Base-by-base conservation (phyloP, 2,888 invertebrate species). In the Auanema freiburgensis region DNA sequence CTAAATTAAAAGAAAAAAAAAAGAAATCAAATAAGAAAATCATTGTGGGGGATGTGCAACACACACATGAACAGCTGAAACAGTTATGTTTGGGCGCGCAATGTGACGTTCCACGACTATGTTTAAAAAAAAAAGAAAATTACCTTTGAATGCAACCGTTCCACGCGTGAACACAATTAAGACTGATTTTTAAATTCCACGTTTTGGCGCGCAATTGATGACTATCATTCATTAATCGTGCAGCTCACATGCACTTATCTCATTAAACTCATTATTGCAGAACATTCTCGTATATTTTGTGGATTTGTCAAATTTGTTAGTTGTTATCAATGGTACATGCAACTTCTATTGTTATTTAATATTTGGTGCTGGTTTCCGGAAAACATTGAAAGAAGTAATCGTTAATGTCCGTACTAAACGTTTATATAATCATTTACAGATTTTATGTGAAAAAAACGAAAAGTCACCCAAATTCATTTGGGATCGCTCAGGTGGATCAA, bases 261-360 rank as follows among this genome's bases (percentile, higher is more conserved):
- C 8, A 33, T 33, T 44, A 2, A 5, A 33, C 33, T 33, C 8
- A 33, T 33, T 44, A 2, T 66, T 72, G 21, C 67, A 73, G 73
- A 62, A 62, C 59, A 67, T 74, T 64, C 74, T 82, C 40, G 81
- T 79, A 43, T 82, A 82, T 51, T 69, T 82, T 54, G 80, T 82
- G 52, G 82, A 82, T 56, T 64, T 83, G 43, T 80, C 80, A 11
- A 82, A 82, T 62, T 64, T 82, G 11, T 63, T 82, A 42, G 80
- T 82, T 16, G 82, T 82, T 18, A 73, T 80, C 59, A 82, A 82
- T 59, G 80, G 79, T 63, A 82, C 82, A 0, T 74, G 74, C 54
- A 82, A 82, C 67, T 82, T 82, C 68, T 82, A 81, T 60, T 77
- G 82, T 56, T 82, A 82, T 60, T 64, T 77, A 50, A 72, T 76